Evolutionary conservation across 2,888 invertebrate genomes (phyloP).

Genomic region (Villa cingulata): DNA sequence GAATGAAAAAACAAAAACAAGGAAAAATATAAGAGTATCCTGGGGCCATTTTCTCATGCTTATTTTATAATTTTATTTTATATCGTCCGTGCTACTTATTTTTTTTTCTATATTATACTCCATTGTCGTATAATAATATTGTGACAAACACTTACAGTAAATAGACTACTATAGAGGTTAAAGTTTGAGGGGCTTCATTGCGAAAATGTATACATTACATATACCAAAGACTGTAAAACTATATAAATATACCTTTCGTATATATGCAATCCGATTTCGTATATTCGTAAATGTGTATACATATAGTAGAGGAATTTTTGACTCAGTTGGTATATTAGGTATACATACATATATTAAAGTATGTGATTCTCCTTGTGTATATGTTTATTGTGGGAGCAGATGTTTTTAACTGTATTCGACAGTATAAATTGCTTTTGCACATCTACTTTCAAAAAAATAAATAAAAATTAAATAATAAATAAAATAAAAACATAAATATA

Average conservation of each 20-base stretch:
- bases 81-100: not conserved
- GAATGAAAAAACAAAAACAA: not conserved
- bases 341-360: no score
- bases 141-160: not conserved
- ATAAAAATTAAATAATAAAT: no score
- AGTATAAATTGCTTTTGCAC: constrained; percentile 7
- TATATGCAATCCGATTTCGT: no score
- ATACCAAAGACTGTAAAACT: no score
- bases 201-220: no score
- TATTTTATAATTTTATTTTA: not conserved
- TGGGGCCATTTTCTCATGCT: constrained; percentile 1
- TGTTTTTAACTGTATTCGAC: constrained; percentile 5
- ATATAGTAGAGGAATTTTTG: not conserved
- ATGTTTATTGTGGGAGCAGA: constrained; percentile 6
- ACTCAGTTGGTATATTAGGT: not conserved
- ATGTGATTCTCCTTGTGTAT: no score
- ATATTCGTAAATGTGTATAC: not conserved
- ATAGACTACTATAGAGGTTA: no score
- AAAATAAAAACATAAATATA: no score
- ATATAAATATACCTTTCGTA: no score
- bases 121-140: not conserved
- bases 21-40: constrained; percentile 2
- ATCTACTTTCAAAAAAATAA: not conserved
- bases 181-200: no score
- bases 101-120: not conserved